Conservation (phyloP, 2,113 vertebrate species). For the Hypocryptadius cinnamomeus region DNA sequence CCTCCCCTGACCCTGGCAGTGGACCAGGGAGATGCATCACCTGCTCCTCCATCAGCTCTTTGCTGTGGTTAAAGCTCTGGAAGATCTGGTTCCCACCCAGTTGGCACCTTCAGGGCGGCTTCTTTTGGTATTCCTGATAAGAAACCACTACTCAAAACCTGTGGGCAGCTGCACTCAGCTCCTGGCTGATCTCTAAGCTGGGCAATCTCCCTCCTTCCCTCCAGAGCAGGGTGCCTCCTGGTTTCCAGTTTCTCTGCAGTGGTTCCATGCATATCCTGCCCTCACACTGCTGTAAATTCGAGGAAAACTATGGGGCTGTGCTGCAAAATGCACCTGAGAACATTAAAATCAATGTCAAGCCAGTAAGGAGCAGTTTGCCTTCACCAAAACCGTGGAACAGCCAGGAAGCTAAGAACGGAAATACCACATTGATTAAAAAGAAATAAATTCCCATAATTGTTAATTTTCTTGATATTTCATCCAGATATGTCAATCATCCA, state of each 20-base stretch:
- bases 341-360: conserved; percentile 11
- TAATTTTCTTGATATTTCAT: not conserved
- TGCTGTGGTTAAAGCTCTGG: not conserved
- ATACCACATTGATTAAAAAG: not conserved
- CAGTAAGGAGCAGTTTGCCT: not conserved
- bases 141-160: not conserved
- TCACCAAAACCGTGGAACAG: not conserved
- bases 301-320: not conserved
- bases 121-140: not conserved
- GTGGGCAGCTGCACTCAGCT: not conserved
- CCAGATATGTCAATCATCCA: not conserved
- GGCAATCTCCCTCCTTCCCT: not conserved
- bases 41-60: not conserved
- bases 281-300: not conserved
- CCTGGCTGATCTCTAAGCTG: not conserved
- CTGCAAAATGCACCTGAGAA: not conserved
- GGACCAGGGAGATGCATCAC: accelerated
- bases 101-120: not conserved
- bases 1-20: not conserved
- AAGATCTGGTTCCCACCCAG: not conserved
- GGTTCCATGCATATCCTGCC: not conserved
- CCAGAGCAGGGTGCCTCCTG: not conserved
- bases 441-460: not conserved
- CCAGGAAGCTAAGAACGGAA: not conserved
- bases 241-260: not conserved